Evolutionary conservation across 1,140 invertebrate species (phyloP), one percentile per base, ranked within the genome.

Genomic region (Andrena cerasifolii): DNA sequence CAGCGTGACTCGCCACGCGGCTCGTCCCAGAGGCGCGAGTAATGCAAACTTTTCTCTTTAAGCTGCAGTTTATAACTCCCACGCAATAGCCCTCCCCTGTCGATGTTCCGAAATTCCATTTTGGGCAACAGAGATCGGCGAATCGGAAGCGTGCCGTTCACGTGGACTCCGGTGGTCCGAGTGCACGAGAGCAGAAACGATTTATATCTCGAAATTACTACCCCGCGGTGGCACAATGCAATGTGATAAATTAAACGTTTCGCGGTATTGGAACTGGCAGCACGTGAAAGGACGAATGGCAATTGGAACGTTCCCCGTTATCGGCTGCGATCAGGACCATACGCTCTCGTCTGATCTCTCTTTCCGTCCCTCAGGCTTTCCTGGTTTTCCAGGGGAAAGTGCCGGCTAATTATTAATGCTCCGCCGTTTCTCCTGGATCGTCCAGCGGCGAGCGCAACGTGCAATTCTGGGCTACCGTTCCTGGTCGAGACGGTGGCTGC

Each of bases 31-130:
- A 7, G 28, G 62, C 21, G 16, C 67, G 51, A 68, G 49, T 79
- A 79, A 83, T 79, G 62, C 79, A 82, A 75, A 73, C 82, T 83
- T 82, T 82, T 82, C 80, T 78, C 62, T 76, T 78, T 75, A 80
- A 82, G 70, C 45, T 75, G 43, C 66, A 31, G 18, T 70, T 80
- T 75, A 75, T n/a, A n/a, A n/a, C n/a, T n/a, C n/a, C n/a, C n/a
- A n/a, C n/a, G n/a, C n/a, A n/a, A n/a, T n/a, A 62, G 51, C 66
- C 51, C 36, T 31, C n/a, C 14, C 14, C 40, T 49, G 26, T 31
- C n/a, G n/a, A n/a, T n/a, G n/a, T n/a, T n/a, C n/a, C n/a, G 36
- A 53, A 53, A 71, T 68, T 36, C 45, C 18, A 28, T 26, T 61
- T 14, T 31, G n/a, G n/a, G 26, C 24, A 10, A 10, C 3, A 43